Conservation (phyloP, 2,113 vertebrate genomes). For the Eulacestoma nigropectus region DNA sequence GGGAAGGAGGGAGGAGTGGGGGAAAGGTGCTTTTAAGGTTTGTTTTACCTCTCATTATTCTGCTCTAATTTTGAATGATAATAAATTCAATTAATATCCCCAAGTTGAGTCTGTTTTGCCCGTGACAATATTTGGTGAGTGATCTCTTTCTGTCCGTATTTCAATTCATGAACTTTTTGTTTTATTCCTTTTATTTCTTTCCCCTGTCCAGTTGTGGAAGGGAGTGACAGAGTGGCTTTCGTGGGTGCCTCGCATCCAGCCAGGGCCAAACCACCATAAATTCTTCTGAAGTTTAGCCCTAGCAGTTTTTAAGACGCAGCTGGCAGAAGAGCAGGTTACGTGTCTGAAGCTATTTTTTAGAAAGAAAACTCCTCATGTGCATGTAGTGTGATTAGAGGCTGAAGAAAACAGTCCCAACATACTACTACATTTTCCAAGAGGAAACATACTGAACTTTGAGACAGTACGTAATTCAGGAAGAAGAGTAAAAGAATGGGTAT, state of each 20-base stretch:
- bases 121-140: accelerated
- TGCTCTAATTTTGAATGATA: neutral
- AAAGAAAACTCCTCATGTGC: neutral
- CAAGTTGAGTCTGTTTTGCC: neutral
- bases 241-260: neutral
- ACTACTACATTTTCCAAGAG: neutral
- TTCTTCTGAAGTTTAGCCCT: neutral
- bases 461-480: conserved; percentile 42
- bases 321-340: neutral
- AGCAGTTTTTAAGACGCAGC: neutral
- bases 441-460: conserved; percentile 2
- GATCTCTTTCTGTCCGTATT: neutral
- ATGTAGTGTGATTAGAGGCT: neutral
- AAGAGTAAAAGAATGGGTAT: conserved; percentile 51
- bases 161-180: neutral
- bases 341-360: neutral
- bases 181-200: neutral
- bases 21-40: neutral
- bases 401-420: neutral
- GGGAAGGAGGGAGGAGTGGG: neutral
- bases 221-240: neutral
- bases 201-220: neutral
- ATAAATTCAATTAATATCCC: neutral
- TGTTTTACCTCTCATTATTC: neutral
- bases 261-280: neutral